These are phyloP conservation scores for Pogonognathellus flavescens DNA, from an alignment of 1,140 invertebrate species.

Conservation along the genomic window DNA sequence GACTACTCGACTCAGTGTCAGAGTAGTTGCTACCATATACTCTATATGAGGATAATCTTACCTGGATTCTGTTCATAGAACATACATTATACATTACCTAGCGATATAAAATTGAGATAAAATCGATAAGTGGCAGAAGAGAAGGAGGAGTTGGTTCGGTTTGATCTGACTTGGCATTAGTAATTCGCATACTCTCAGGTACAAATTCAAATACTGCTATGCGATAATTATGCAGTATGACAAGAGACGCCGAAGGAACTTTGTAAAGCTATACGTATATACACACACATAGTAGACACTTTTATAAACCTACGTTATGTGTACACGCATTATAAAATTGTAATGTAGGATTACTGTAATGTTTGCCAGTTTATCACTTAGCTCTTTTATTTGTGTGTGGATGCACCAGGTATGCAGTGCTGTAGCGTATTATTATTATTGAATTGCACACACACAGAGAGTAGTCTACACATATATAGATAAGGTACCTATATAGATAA, in stretches of 20 bases:
- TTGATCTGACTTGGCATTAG: not conserved
- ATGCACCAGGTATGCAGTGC: too few species aligned
- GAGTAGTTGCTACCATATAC: not conserved
- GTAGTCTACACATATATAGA: not conserved
- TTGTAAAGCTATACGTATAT: too few species aligned
- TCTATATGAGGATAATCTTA: not conserved
- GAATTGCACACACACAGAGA: too few species aligned
- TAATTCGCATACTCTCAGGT: not conserved
- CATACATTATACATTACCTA: not conserved
- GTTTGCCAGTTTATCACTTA: too few species aligned
- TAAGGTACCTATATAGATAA: not conserved
- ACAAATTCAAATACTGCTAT: not conserved
- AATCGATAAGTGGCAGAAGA: not conserved
- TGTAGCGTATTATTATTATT: too few species aligned
- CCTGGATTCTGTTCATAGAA: not conserved
- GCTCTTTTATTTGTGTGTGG: too few species aligned
- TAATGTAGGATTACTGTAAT: too few species aligned
- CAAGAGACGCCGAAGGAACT: not conserved
- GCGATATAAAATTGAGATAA: constrained; percentile 2
- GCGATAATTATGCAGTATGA: not conserved
- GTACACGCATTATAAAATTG: too few species aligned
- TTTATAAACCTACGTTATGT: too few species aligned
- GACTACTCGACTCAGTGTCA: too few species aligned
- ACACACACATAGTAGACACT: too few species aligned
- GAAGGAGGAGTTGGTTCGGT: not conserved